Percentiles rank a stretch among this genome's conserved stretches.
Conservation (phyloP, 2,888 invertebrate genomes). For the Panorpa germanica region DNA sequence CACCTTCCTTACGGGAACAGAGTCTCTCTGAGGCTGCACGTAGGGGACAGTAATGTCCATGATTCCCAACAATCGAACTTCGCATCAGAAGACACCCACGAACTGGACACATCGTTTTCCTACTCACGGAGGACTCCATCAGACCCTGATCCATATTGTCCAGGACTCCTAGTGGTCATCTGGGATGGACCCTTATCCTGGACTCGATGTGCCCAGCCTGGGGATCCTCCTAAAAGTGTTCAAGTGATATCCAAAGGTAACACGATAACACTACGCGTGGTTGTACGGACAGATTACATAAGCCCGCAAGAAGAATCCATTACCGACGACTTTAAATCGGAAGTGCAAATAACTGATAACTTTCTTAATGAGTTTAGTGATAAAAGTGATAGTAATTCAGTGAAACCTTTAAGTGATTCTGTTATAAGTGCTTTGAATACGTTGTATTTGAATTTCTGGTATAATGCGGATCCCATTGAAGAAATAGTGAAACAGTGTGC, state of each 20-base stretch:
- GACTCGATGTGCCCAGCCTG: slow-evolving; percentile 38
- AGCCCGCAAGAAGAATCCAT: too few relatives aligned
- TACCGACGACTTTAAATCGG: too few relatives aligned
- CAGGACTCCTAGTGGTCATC: slow-evolving; percentile 34
- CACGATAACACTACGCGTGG: slow-evolving; percentile 27
- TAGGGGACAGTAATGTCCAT: slow-evolving; percentile 21
- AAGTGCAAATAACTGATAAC: too few relatives aligned
- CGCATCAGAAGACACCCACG: slow-evolving; percentile 3
- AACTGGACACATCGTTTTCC: slow-evolving; percentile 8
- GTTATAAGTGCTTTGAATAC: slow-evolving; percentile 1
- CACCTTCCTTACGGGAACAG: slow-evolving; percentile 52
- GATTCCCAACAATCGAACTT: slow-evolving; percentile 6
- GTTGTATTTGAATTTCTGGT: slow-evolving; percentile 39
- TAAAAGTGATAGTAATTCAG: too few relatives aligned
- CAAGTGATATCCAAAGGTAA: slow-evolving; percentile 39
- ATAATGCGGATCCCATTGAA: slow-evolving; percentile 39
- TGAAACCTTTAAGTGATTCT: too few relatives aligned
- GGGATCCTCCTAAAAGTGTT: slow-evolving; percentile 34
- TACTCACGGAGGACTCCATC: slow-evolving; percentile 12
- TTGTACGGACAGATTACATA: too few relatives aligned
- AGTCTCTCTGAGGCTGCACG: slow-evolving; percentile 38
- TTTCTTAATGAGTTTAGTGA: too few relatives aligned
- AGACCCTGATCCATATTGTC: slow-evolving; percentile 21
- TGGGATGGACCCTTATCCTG: slow-evolving; percentile 36
- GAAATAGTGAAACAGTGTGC: slow-evolving; percentile 44